These are phyloP conservation scores for Conus canariensis DNA, from an alignment of 2,888 invertebrate species.

Conservation along the genomic window DNA sequence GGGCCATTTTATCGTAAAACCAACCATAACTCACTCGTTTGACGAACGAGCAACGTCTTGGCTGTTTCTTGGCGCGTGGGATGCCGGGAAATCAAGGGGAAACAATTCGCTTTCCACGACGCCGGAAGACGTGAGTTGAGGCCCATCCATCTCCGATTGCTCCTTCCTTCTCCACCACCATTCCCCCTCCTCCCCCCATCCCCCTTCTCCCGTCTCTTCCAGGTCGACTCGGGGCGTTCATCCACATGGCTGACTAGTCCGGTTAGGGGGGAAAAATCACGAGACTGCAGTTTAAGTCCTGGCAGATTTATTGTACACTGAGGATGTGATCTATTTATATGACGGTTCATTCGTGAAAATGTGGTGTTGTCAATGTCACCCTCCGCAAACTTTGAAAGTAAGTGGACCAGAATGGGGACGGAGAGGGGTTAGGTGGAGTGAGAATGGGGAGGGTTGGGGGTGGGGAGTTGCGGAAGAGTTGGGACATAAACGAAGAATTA, in stretches of 20 bases:
- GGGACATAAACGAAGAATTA: too few relatives aligned
- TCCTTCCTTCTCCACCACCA: background rate
- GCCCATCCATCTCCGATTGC: slow-evolving; percentile 26
- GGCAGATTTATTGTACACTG: slow-evolving; percentile 8
- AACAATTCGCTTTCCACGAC: slow-evolving; percentile 37
- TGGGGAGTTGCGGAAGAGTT: too few relatives aligned
- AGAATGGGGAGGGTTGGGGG: too few relatives aligned
- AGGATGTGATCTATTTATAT: background rate
- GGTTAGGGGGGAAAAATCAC: background rate
- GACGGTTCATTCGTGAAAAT: background rate
- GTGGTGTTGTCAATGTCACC: background rate
- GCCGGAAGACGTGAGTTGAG: slow-evolving; percentile 18
- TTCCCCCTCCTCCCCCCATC: background rate
- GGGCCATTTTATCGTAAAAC: slow-evolving; percentile 30
- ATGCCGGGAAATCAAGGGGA: slow-evolving; percentile 42
- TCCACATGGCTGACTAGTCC: background rate
- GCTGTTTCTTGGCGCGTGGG: slow-evolving; percentile 35
- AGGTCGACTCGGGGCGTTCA: slow-evolving; percentile 3
- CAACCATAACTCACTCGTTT: slow-evolving; percentile 22
- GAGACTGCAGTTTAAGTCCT: background rate
- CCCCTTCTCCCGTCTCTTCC: background rate
- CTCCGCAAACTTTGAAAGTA: too few relatives aligned
- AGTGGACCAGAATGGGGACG: too few relatives aligned
- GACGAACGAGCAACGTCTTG: slow-evolving; percentile 18
- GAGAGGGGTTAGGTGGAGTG: too few relatives aligned